A percentile compares a stretch with the other conserved stretches of the same genome.
phyloP scores from a whole-genome alignment of 2,113 vertebrate genomes.

The Lathamus discolor region DNA sequence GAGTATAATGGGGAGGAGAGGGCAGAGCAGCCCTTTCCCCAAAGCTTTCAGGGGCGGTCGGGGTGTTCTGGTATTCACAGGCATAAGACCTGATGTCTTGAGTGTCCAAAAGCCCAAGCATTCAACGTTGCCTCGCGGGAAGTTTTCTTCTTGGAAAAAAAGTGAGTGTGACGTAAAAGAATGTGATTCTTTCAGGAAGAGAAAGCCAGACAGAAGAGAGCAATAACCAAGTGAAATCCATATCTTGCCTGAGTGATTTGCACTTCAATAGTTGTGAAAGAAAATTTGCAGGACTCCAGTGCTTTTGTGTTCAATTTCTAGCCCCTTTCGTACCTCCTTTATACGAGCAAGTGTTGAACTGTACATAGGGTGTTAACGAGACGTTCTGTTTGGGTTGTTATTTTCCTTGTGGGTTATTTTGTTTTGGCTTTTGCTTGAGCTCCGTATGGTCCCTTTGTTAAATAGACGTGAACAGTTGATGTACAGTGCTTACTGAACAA shows the following conservation, averaged over 20 bases:
- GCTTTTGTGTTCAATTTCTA: conserved; percentile 74
- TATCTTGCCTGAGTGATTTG: conserved; percentile 75
- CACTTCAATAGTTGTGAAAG: conserved; percentile 77
- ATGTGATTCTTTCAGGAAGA: conserved; percentile 56
- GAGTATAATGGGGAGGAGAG: neutral
- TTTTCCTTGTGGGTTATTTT: conserved; percentile 50
- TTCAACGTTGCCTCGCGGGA: conserved; percentile 27
- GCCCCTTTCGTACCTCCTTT: conserved; percentile 74
- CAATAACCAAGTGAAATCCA: conserved; percentile 78
- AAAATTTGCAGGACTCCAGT: conserved; percentile 70
- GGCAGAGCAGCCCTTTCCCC: neutral
- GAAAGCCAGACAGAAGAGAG: conserved; percentile 74
- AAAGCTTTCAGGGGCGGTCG: neutral
- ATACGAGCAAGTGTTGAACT: conserved; percentile 70
- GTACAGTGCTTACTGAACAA: conserved; percentile 74
- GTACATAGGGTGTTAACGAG: conserved; percentile 69
- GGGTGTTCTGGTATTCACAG: neutral
- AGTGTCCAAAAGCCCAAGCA: neutral
- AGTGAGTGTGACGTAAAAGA: conserved; percentile 53
- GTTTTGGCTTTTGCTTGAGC: conserved; percentile 78
- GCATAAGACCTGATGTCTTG: neutral
- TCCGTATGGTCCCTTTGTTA: conserved; percentile 76
- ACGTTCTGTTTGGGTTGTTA: conserved; percentile 65
- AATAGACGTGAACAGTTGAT: conserved; percentile 72
- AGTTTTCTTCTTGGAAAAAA: conserved; percentile 71